Conservation (phyloP, 1,140 invertebrate genomes). For the Grapholita molesta region DNA sequence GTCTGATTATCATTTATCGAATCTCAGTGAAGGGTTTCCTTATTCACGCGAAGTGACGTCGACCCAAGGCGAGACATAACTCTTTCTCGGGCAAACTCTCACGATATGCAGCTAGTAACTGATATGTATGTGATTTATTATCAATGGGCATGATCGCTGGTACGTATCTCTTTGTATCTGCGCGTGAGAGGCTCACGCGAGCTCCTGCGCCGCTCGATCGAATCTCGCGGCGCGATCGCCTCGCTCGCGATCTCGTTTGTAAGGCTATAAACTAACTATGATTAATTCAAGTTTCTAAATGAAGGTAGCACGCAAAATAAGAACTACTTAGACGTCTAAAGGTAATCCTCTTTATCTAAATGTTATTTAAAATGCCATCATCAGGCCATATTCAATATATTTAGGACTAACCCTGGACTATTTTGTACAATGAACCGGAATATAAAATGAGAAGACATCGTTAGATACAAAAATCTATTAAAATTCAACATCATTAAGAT, state of each 20-base stretch:
- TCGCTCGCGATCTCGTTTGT: conserved; percentile 35
- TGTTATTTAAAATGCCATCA: no score
- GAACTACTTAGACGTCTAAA: conserved; percentile 22
- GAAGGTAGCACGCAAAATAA: conserved; percentile 28
- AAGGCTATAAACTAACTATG: conserved; percentile 42
- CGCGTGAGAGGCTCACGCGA: conserved; percentile 42
- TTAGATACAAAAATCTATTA: neutral
- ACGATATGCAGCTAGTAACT: conserved; percentile 45
- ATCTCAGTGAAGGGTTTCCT: conserved; percentile 3
- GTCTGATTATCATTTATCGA: neutral
- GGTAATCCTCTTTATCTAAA: no score
- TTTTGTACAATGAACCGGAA: neutral
- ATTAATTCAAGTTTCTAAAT: conserved; percentile 40
- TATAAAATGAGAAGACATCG: neutral
- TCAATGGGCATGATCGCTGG: conserved; percentile 61
- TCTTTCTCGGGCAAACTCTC: conserved; percentile 20
- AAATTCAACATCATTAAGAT: conserved; percentile 15
- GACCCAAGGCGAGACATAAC: conserved; percentile 17
- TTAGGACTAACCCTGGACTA: no score
- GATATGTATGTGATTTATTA: conserved; percentile 61
- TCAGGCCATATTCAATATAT: no score
- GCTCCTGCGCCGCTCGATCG: conserved; percentile 27
- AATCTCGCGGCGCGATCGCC: conserved; percentile 44
- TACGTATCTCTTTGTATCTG: conserved; percentile 52
- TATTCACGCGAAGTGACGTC: conserved; percentile 24